These are phyloP conservation scores for Sardina pilchardus DNA, from an alignment of 2,113 vertebrate species.

Conservation along the genomic window DNA sequence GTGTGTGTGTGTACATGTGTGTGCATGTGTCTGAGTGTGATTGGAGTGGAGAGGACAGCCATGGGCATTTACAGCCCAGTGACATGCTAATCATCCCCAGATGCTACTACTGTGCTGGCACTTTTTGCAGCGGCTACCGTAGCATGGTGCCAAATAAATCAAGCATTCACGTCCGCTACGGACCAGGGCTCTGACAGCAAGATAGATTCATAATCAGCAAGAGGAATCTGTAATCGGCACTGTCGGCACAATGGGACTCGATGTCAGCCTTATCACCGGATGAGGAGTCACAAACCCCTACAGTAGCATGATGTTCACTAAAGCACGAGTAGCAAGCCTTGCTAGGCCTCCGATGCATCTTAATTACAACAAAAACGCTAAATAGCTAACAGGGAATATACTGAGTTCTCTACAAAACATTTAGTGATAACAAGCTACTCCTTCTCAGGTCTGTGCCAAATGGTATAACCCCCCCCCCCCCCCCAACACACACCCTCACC, in stretches of 20 bases:
- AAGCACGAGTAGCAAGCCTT: too few species aligned
- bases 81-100: too few species aligned
- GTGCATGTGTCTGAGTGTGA: too few species aligned
- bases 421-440: neutral
- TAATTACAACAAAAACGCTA: neutral
- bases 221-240: neutral
- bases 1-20: too few species aligned
- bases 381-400: neutral
- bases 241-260: neutral
- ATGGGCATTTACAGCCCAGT: too few species aligned
- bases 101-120: too few species aligned
- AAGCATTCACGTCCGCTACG: neutral
- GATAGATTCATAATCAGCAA: neutral
- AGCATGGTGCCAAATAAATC: neutral
- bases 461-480: neutral
- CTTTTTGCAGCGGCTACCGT: too few species aligned
- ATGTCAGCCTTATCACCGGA: too few species aligned
- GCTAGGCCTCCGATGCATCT: neutral
- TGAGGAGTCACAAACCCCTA: too few species aligned
- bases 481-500: neutral
- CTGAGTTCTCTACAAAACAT: neutral
- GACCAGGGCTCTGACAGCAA: neutral
- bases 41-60: too few species aligned
- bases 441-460: neutral
- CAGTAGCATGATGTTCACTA: too few species aligned